Conservation (phyloP, 2,113 vertebrate genomes). For the Equus przewalskii region DNA sequence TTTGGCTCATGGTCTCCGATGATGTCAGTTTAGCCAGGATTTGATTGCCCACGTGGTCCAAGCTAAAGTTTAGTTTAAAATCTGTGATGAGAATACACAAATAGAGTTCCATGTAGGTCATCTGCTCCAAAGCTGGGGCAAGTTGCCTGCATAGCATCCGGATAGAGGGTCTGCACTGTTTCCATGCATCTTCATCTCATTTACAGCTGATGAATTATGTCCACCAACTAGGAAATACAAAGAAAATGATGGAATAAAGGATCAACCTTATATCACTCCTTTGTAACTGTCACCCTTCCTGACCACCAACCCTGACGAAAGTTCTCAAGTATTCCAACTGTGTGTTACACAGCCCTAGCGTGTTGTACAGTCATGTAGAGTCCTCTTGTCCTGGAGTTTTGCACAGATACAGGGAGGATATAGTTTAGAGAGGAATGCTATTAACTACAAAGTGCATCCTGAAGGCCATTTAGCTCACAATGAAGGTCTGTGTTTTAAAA, state of each 20-base stretch:
- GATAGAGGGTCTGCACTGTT: background rate
- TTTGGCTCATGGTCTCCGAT: background rate
- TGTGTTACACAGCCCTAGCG: background rate
- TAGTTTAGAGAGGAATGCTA: slow-evolving; percentile 85
- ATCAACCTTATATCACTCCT: background rate
- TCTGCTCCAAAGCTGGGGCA: background rate
- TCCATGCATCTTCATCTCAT: background rate
- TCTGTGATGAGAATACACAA: background rate
- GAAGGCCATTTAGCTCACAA: slow-evolving; percentile 88
- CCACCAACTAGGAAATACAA: background rate
- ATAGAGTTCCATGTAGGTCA: background rate
- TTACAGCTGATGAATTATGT: background rate
- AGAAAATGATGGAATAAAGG: slow-evolving; percentile 18
- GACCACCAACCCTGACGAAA: slow-evolving; percentile 16
- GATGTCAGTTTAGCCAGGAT: background rate
- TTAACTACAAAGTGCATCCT: slow-evolving; percentile 86
- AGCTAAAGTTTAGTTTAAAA: background rate
- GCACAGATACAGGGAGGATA: slow-evolving; percentile 83
- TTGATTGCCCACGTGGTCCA: background rate
- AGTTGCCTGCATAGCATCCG: background rate
- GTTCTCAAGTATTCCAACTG: background rate
- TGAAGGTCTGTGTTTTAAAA: slow-evolving; percentile 91
- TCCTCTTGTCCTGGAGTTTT: slow-evolving; percentile 68
- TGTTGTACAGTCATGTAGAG: slow-evolving; percentile 31
- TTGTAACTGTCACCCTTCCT: background rate